A percentile compares a stretch with the other conserved stretches of the same genome.
Evolutionary conservation across 2,888 invertebrate species (phyloP).

Genomic region (Plagodis dolabraria): DNA sequence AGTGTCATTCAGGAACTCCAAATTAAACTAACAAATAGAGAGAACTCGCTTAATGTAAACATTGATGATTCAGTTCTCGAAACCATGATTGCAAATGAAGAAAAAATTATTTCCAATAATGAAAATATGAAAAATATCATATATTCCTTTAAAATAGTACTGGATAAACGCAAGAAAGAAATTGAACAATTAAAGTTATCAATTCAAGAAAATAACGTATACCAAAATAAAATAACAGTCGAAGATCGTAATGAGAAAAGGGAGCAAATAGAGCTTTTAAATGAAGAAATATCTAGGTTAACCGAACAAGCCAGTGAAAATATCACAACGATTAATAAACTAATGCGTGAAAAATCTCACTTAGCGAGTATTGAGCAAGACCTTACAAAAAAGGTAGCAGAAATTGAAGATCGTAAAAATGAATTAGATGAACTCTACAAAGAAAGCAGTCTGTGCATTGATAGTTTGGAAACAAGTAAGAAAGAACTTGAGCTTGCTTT

Average conservation of each 20-base stretch:
- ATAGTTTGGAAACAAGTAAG: conserved; percentile 47
- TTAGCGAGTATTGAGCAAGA: conserved; percentile 44
- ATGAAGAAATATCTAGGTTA: conserved; percentile 45
- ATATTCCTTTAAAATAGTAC: conserved; percentile 57
- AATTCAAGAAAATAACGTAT: conserved; percentile 33
- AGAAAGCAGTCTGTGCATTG: conserved; percentile 38
- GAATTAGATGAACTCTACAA: conserved; percentile 42
- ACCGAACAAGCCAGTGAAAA: conserved; percentile 48
- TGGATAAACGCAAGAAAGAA: conserved; percentile 61
- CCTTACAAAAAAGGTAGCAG: conserved; percentile 45
- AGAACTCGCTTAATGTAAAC: conserved; percentile 42
- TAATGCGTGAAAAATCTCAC: conserved; percentile 48
- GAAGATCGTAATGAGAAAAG: conserved; percentile 49
- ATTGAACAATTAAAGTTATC: conserved; percentile 54
- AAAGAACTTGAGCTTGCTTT: conserved; percentile 38
- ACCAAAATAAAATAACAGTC: conserved; percentile 32
- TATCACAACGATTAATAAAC: conserved; percentile 46
- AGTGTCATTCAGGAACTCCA: conserved; percentile 64
- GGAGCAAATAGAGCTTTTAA: conserved; percentile 47
- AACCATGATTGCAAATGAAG: conserved; percentile 66
- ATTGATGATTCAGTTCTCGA: conserved; percentile 57
- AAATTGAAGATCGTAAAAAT: conserved; percentile 39
- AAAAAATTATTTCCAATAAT: conserved; percentile 67
- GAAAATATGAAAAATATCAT: conserved; percentile 73
- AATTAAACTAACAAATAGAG: conserved; percentile 55